Base-by-base conservation (phyloP, 2,797 vertebrate genomes). In the Sphenodon punctatus region DNA sequence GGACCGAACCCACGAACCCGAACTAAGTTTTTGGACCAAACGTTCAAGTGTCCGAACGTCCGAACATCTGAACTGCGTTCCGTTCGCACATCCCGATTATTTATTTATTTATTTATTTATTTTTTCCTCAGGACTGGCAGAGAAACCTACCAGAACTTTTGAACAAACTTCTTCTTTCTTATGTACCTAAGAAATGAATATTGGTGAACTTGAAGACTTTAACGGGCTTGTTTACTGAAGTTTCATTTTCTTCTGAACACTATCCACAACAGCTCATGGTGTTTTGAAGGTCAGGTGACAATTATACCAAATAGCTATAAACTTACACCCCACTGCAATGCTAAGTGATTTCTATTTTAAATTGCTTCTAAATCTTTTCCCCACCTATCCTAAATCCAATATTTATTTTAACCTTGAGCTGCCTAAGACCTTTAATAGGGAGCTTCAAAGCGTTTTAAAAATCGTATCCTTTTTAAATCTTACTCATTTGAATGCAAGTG, bases 341-440 rank as follows among this genome's bases (percentile, higher is more conserved):
- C 64, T 85, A 91, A 76, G 72, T 82, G 61, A 80, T 90, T 92
- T 92, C 63, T 88, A 90, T 82, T 88, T 73, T 56, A 88, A 84
- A 92, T 91, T 89, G 3, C 85, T 93, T 84, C 74, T 93, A 89
- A 91, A 93, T 10, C 23, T 90, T 92, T 90, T 77, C 32, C 19
- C 42, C 16, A 80, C 55, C 1, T 74, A 60, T 32, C 75, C 89
- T 89, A 92, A 90, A 93, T 88, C 82, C 79, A 88, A 38, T 92
- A 89, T 89, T 93, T 94, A 69, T 94, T 93, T 94, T 93, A 93
- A 94, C 90, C 89, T 92, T 91, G 84, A 93, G 80, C 65, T 93
- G 86, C 81, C 78, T 90, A 87, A 93, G 82, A 90, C 85, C 64
- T 83, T 84, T 92, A 94, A 64, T 84, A 87, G 71, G 90, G 90